These are phyloP conservation scores for Physeter macrocephalus DNA, from an alignment of 2,113 vertebrate species.

Conservation along the genomic window DNA sequence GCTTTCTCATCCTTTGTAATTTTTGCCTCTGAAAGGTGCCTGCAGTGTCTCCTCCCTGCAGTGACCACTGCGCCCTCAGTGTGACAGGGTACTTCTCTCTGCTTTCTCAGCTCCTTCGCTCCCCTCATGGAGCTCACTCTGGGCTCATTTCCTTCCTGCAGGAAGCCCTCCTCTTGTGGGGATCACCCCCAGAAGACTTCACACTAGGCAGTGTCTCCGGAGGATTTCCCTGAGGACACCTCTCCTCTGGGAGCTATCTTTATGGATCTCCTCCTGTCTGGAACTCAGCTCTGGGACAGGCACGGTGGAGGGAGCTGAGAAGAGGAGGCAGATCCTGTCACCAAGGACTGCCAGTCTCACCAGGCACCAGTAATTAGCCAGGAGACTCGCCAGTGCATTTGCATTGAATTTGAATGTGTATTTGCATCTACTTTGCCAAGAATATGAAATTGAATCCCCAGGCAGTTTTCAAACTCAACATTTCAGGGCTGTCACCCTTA, in stretches of 20 bases:
- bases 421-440: slow-evolving; percentile 31
- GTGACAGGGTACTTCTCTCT: not conserved
- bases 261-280: not conserved
- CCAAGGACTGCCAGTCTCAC: not conserved
- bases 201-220: not conserved
- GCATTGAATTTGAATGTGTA: not conserved
- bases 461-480: slow-evolving; percentile 45
- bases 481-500: not conserved
- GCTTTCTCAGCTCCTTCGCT: not conserved
- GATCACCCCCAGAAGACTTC: not conserved
- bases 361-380: not conserved
- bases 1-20: not conserved
- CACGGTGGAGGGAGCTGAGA: not conserved
- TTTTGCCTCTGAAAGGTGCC: not conserved
- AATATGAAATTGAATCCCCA: slow-evolving; percentile 22
- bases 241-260: not conserved
- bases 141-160: not conserved
- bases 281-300: not conserved
- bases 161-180: not conserved
- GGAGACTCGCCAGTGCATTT: not conserved
- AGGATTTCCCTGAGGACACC: not conserved
- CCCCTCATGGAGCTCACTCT: not conserved
- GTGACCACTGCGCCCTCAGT: not conserved
- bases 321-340: not conserved
- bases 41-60: not conserved